These are phyloP conservation scores for Drosophila subquinaria DNA, from an alignment of 2,888 invertebrate species.

Conservation along the genomic window DNA sequence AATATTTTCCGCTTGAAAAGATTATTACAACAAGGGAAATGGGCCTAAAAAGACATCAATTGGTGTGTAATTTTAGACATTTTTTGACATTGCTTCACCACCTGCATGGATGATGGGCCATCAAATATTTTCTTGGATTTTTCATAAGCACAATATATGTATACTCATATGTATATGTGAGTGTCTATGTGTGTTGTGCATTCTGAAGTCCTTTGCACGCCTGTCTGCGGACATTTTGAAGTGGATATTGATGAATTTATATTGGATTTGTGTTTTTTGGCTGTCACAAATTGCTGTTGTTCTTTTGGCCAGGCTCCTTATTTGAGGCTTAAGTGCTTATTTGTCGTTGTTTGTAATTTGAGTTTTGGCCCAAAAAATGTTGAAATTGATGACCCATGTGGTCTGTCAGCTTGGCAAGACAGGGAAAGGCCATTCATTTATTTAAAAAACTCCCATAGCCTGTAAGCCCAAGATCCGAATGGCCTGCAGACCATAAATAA, in stretches of 20 bases:
- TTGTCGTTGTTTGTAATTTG: constrained; percentile 64
- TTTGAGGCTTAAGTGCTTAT: constrained; percentile 69
- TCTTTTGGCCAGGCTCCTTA: constrained; percentile 36
- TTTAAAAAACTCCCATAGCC: constrained; percentile 11
- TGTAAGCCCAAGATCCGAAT: constrained; percentile 4
- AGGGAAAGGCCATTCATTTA: constrained; percentile 12
- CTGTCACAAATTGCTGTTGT: constrained; percentile 46
- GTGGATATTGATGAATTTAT: constrained; percentile 76
- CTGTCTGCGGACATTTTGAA: constrained; percentile 61
- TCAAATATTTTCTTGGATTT: constrained; percentile 61
- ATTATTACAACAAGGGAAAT: constrained; percentile 43
- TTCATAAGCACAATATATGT: constrained; percentile 44
- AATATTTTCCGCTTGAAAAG: constrained; percentile 53
- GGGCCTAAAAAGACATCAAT: constrained; percentile 66
- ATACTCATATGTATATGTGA: not conserved
- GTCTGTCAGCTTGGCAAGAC: constrained; percentile 58
- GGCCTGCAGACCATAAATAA: not conserved
- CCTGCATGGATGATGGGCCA: constrained; percentile 27
- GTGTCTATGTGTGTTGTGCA: constrained; percentile 6
- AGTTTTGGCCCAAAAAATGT: constrained; percentile 33
- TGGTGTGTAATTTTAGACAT: constrained; percentile 71
- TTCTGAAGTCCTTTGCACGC: constrained; percentile 26
- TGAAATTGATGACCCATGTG: constrained; percentile 75
- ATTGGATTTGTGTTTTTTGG: constrained; percentile 64
- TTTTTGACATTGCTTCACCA: constrained; percentile 36